phyloP scores from a whole-genome alignment of 1,140 invertebrate species.

The Diabrotica undecimpunctata region DNA sequence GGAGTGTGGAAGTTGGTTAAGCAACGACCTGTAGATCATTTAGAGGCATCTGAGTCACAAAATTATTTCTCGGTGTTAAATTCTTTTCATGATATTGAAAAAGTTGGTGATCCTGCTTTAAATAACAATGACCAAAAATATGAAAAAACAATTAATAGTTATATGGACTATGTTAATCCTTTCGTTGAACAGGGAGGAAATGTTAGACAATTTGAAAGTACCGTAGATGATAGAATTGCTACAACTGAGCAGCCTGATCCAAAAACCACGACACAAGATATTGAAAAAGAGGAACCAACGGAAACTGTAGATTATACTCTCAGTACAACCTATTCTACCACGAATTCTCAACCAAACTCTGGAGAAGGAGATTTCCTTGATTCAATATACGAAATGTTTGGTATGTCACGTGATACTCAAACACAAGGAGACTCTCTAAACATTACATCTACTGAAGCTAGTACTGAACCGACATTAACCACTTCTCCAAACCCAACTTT shows the following conservation, averaged over 20 bases:
- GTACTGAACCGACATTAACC: conserved; percentile 13
- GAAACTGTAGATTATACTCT: no score
- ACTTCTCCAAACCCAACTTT: conserved; percentile 24
- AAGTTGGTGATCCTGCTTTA: conserved; percentile 4
- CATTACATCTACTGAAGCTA: not conserved
- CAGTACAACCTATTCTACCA: not conserved
- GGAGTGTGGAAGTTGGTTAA: conserved; percentile 65
- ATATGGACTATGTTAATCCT: not conserved
- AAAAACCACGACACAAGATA: not conserved
- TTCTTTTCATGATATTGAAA: conserved; percentile 27
- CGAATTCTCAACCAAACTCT: conserved; percentile 9
- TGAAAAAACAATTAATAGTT: not conserved
- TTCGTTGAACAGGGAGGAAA: not conserved
- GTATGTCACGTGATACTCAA: conserved; percentile 15
- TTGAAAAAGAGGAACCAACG: not conserved
- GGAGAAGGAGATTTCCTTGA: conserved; percentile 41
- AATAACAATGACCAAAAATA: not conserved
- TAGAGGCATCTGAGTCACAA: conserved; percentile 68
- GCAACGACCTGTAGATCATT: conserved; percentile 57
- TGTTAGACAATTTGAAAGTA: not conserved
- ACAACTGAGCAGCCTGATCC: not conserved
- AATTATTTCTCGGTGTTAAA: conserved; percentile 42
- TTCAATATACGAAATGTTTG: conserved; percentile 47
- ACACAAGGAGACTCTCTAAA: not conserved
- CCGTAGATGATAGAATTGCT: not conserved